Base-by-base conservation (phyloP, 2,888 invertebrate species). In the Lacanobia wlatinum region DNA sequence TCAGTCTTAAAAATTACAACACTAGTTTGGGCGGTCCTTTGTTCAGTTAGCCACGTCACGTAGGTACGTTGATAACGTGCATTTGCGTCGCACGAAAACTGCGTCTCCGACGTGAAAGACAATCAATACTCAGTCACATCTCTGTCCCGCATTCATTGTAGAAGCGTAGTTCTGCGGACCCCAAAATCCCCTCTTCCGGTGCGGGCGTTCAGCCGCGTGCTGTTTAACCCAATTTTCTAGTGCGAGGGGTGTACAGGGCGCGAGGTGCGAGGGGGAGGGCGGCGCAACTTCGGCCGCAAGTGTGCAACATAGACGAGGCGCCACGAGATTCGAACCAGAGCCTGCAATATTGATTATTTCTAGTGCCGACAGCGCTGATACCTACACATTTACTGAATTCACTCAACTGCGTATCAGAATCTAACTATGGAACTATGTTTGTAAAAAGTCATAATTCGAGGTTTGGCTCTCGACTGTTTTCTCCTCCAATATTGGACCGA, bases 141-240 rank as follows among this genome's bases (percentile, higher is more conserved):
- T 93, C 94, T 91, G 94, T 94, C 93, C 93, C 94, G 94, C 92
- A 93, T 93, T 95, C 92, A 94, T 92, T 93, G 94, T 94, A 89
- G 92, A 94, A 94, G 92, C 94, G 93, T 93, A 94, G 91, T 94
- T 92, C 90, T 92, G 91, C 90, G 92, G 93, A 91, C 91, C 93
- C 94, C 92, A 89, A 95, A 94, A 93, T 93, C 94, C 94, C 94
- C 94, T 93, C 93, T 94, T 94, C 94, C 94, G 94, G 92, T 92
- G 91, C 92, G 93, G 91, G 87, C 90, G 92, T 93, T 91, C 92
- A 93, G 91, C 93, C 92, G 95, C 94, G 93, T 94, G 92, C 94
- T 95, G 92, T 95, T 95, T 95, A 95, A 96, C 96, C 96, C 95
- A 95, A 95, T 95, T 95, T 95, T 94, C 94, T 94, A 93, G 94